Percentiles rank a stretch among this genome's conserved stretches.
These are phyloP conservation scores for Leptatherina wallacei DNA, from an alignment of 2,797 vertebrate species.

Conservation along the genomic window DNA sequence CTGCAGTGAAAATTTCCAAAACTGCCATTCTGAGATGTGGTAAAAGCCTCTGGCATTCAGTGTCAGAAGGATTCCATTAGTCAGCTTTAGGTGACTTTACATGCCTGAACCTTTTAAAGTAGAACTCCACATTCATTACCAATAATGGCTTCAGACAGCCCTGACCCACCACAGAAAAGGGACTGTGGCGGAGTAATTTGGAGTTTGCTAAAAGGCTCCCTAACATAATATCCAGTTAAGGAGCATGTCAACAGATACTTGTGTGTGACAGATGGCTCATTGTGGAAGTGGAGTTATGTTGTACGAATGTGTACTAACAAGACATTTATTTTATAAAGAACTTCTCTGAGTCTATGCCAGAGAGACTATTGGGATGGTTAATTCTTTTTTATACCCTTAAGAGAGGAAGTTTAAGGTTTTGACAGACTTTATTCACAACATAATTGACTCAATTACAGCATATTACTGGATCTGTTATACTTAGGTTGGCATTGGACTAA, in stretches of 20 bases:
- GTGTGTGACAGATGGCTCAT: slow-evolving; percentile 80
- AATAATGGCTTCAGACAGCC: slow-evolving; percentile 86
- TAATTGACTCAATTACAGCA: slow-evolving; percentile 24
- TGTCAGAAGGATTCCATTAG: slow-evolving; percentile 88
- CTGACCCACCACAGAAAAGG: slow-evolving; percentile 83
- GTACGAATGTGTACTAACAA: slow-evolving; percentile 79
- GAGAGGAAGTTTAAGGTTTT: slow-evolving; percentile 21
- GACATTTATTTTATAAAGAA: slow-evolving; percentile 78
- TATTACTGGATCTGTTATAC: slow-evolving; percentile 11
- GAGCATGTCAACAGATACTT: slow-evolving; percentile 91
- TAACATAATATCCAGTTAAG: slow-evolving; percentile 89
- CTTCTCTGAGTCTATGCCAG: slow-evolving; percentile 55
- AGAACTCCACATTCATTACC: slow-evolving; percentile 89
- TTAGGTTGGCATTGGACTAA: slow-evolving; percentile 10
- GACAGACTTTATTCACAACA: slow-evolving; percentile 24
- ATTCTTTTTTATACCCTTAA: slow-evolving; percentile 32
- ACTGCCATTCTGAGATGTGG: slow-evolving; percentile 77
- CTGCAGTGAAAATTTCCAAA: slow-evolving; percentile 77
- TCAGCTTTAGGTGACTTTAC: slow-evolving; percentile 87
- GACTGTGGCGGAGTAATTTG: slow-evolving; percentile 85
- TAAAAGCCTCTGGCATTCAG: slow-evolving; percentile 77
- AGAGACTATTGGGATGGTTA: slow-evolving; percentile 46
- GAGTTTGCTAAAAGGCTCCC: slow-evolving; percentile 87
- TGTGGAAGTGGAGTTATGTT: slow-evolving; percentile 78
- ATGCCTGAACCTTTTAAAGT: slow-evolving; percentile 88